These are phyloP conservation scores for Phyto melanocephala DNA, from an alignment of 2,888 invertebrate species.

Conservation along the genomic window DNA sequence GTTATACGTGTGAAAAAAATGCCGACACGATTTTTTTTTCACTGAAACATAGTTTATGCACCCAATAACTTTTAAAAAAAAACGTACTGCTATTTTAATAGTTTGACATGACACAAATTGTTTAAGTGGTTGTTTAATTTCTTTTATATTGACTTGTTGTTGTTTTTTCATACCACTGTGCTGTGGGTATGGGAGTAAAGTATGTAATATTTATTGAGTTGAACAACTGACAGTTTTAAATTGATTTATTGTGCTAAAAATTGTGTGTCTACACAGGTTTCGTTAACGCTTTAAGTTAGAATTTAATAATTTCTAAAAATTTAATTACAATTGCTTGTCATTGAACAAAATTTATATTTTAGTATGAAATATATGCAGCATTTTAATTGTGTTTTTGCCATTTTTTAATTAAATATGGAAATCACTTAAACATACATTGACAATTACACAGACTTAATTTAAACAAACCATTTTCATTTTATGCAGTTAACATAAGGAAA, in stretches of 20 bases:
- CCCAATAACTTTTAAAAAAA: too few species aligned
- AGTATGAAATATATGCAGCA: background rate
- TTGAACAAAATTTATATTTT: background rate
- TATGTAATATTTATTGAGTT: background rate
- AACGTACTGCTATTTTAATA: slow-evolving; percentile 24
- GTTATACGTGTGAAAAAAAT: slow-evolving; percentile 5
- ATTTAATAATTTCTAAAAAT: background rate
- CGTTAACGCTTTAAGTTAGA: background rate
- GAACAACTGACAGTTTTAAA: background rate
- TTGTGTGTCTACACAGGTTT: background rate
- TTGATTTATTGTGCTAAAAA: slow-evolving; percentile 3
- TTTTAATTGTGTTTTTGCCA: background rate
- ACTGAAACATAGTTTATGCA: too few species aligned
- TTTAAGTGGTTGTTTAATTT: slow-evolving; percentile 47
- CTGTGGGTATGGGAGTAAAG: background rate
- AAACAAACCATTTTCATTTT: background rate
- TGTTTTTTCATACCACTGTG: background rate
- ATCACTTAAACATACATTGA: slow-evolving; percentile 28
- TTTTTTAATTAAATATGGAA: slow-evolving; percentile 49
- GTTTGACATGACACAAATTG: slow-evolving; percentile 47
- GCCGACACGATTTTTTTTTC: too few species aligned
- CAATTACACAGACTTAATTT: background rate
- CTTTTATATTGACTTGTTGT: slow-evolving; percentile 4
- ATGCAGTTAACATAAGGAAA: background rate
- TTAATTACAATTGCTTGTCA: slow-evolving; percentile 18